These are phyloP conservation scores for Himalopsyche japonica DNA, from an alignment of 2,888 invertebrate species.

Conservation along the genomic window DNA sequence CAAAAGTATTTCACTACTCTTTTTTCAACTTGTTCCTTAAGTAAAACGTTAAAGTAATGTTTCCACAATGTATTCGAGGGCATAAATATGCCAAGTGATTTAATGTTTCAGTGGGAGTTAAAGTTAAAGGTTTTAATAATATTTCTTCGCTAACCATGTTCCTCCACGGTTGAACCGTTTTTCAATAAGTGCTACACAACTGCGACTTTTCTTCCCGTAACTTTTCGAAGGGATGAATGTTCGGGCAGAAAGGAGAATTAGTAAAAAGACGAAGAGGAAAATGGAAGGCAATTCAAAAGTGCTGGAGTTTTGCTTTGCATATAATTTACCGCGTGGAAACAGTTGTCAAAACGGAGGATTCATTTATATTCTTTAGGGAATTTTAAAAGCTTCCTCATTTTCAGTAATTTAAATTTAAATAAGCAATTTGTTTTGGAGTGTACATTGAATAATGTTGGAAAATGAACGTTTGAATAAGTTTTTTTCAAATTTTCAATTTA, in stretches of 20 bases:
- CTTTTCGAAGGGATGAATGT: slow-evolving; percentile 4
- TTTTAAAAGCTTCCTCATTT: slow-evolving; percentile 26
- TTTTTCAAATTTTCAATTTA: not conserved
- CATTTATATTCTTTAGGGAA: slow-evolving; percentile 20
- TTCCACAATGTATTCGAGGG: not conserved
- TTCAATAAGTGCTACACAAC: slow-evolving; percentile 14
- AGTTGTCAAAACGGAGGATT: slow-evolving; percentile 29
- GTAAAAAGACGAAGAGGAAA: slow-evolving; percentile 5
- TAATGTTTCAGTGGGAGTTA: not conserved
- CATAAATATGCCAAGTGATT: slow-evolving; percentile 7
- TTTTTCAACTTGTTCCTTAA: not conserved
- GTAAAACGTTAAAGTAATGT: not conserved
- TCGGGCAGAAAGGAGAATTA: slow-evolving; percentile 9
- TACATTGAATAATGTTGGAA: not conserved
- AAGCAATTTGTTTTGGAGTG: slow-evolving; percentile 17
- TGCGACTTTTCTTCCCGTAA: not conserved
- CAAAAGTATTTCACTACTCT: no score
- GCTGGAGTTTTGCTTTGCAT: slow-evolving; percentile 31
- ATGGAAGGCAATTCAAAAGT: slow-evolving; percentile 9
- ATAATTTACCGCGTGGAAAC: slow-evolving; percentile 30
- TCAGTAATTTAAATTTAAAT: slow-evolving; percentile 29
- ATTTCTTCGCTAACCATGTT: slow-evolving; percentile 8
- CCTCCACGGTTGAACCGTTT: not conserved
- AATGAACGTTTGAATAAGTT: not conserved
- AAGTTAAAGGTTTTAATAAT: slow-evolving; percentile 15